Conservation (phyloP, 2,113 vertebrate species). For the Gnathonemus echidnorhynchus region DNA sequence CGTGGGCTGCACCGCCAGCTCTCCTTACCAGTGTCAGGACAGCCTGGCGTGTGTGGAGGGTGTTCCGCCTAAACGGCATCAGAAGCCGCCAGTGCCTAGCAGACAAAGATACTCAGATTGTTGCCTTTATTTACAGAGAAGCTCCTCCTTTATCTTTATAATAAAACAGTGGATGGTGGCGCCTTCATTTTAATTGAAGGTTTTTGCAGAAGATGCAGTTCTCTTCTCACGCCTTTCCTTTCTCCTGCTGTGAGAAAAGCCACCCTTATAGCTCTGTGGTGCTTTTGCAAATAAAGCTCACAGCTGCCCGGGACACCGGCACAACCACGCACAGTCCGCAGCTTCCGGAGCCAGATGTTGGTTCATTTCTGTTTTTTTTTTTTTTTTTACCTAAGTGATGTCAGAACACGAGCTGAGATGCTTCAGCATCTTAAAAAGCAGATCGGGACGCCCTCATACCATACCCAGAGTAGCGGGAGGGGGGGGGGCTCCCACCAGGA, state of each 20-base stretch:
- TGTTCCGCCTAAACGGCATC: not conserved
- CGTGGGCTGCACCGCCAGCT: not conserved
- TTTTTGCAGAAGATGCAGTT: not conserved
- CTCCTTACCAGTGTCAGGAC: not conserved
- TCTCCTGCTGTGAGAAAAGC: not conserved
- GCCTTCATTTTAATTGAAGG: not conserved
- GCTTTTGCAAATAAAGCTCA: not conserved
- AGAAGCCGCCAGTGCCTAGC: not conserved
- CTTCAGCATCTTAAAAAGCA: not conserved
- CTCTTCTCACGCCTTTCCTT: not conserved
- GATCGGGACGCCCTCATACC: not conserved
- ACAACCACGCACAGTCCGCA: not conserved
- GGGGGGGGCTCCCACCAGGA: not conserved
- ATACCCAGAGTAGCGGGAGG: not conserved
- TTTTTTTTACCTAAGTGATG: not conserved
- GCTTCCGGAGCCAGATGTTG: not conserved
- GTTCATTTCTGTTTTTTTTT: not conserved
- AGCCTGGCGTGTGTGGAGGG: not conserved
- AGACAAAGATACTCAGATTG: not conserved
- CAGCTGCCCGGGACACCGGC: not conserved
- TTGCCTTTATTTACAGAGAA: not conserved
- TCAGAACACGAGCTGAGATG: not conserved
- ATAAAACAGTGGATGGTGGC: not conserved
- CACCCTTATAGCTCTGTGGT: not conserved
- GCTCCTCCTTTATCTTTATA: not conserved